Conservation (phyloP, 2,113 vertebrate species). For the Cyanoramphus novaezelandiae region DNA sequence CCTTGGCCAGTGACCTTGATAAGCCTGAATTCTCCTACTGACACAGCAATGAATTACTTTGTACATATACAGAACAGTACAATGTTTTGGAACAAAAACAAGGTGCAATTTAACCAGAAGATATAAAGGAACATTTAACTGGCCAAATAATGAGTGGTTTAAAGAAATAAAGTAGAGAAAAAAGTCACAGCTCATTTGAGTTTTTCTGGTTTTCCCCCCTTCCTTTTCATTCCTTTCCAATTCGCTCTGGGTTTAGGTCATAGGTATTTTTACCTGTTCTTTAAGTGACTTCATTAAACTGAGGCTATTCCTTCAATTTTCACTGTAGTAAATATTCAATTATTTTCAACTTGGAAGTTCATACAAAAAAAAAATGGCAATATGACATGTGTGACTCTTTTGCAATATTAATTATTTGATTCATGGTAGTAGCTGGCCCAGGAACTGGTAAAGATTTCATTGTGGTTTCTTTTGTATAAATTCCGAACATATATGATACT, state of each 20-base stretch:
- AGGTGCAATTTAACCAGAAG: not conserved
- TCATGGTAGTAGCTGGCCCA: not conserved
- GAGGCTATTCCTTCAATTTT: not conserved
- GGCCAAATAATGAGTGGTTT: not conserved
- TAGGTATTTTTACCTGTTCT: not conserved
- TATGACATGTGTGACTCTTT: not conserved
- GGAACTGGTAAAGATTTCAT: not conserved
- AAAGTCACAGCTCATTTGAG: not conserved
- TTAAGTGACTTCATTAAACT: not conserved
- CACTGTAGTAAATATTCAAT: not conserved
- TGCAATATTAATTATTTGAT: not conserved
- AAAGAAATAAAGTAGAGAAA: not conserved
- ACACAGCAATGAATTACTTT: not conserved
- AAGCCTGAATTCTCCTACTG: constrained; percentile 2
- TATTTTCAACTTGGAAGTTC: not conserved
- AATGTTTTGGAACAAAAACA: not conserved
- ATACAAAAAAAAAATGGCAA: not conserved
- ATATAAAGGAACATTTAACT: not conserved
- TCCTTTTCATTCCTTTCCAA: not conserved
- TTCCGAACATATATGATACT: not conserved
- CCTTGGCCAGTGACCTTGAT: constrained; percentile 42
- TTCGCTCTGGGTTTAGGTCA: not conserved
- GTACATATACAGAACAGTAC: not conserved
- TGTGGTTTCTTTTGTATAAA: not conserved
- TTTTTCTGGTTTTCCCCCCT: not conserved